These are phyloP conservation scores for Metellina segmentata DNA, from an alignment of 2,888 invertebrate species.

Conservation along the genomic window DNA sequence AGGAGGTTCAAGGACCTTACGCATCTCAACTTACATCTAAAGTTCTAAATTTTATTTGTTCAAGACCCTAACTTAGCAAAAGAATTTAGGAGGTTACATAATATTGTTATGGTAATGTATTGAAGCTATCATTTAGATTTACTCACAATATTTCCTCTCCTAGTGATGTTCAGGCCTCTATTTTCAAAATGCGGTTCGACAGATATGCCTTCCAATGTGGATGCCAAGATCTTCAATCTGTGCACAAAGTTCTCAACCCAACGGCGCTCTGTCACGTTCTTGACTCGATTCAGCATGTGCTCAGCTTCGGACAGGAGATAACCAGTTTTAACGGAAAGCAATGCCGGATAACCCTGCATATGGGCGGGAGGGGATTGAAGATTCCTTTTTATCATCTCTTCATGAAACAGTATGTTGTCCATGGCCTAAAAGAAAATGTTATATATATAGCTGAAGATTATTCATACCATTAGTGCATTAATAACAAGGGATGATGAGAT, in stretches of 20 bases:
- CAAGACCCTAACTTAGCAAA: no score
- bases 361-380: neutral
- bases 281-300: slow-evolving; percentile 37
- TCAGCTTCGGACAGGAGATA: slow-evolving; percentile 53
- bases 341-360: neutral
- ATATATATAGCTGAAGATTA: neutral
- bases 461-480: neutral
- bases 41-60: no score
- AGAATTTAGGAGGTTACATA: neutral
- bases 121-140: neutral
- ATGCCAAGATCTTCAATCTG: slow-evolving; percentile 25
- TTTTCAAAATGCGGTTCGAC: neutral
- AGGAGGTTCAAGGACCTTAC: no score
- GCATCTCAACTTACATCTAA: no score
- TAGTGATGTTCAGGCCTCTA: no score
- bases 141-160: neutral
- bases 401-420: slow-evolving; percentile 36
- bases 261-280: slow-evolving; percentile 42
- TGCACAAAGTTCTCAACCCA: slow-evolving; percentile 59
- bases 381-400: slow-evolving; percentile 4
- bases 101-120: no score
- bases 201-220: slow-evolving; percentile 18
- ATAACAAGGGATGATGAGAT: neutral
- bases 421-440: slow-evolving; percentile 11
- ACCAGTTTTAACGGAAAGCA: slow-evolving; percentile 50